These are phyloP conservation scores for Ploceus nigricollis DNA, from an alignment of 2,113 vertebrate genomes.

Conservation along the genomic window DNA sequence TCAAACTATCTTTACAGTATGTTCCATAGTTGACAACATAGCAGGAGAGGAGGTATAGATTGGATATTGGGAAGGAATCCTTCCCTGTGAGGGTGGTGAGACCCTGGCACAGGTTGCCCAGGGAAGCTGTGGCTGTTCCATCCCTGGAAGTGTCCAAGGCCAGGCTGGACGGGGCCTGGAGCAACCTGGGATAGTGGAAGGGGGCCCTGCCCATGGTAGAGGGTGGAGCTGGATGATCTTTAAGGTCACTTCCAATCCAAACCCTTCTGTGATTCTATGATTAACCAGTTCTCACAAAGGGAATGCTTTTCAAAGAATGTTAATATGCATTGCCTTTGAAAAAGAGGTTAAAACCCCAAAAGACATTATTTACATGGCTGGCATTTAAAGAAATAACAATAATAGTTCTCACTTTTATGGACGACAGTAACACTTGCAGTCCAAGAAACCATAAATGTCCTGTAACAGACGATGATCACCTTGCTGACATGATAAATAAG, in stretches of 20 bases:
- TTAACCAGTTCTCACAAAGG: neutral
- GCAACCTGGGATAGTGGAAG: neutral
- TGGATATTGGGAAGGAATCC: neutral
- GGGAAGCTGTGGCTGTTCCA: neutral
- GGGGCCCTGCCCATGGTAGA: neutral
- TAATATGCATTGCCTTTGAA: neutral
- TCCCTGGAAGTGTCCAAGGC: neutral
- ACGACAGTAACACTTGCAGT: conserved; percentile 38
- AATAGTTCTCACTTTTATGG: neutral
- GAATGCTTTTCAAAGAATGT: neutral
- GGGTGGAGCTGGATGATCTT: too few relatives aligned
- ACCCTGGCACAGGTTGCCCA: neutral
- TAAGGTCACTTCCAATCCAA: neutral
- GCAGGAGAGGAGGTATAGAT: neutral
- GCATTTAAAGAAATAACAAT: conserved; percentile 52
- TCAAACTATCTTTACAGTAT: neutral
- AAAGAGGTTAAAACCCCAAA: neutral
- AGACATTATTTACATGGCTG: neutral
- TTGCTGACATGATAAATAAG: conserved; percentile 55
- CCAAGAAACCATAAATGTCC: conserved; percentile 41
- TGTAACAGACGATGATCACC: conserved; percentile 45
- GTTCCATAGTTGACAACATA: neutral
- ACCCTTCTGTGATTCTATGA: neutral
- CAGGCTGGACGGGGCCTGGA: rapidly evolving
- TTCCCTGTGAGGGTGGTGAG: rapidly evolving